Base-by-base conservation (phyloP, 37 sponge, comb jelly and placozoan genomes). In the Halichondria panicea region DNA sequence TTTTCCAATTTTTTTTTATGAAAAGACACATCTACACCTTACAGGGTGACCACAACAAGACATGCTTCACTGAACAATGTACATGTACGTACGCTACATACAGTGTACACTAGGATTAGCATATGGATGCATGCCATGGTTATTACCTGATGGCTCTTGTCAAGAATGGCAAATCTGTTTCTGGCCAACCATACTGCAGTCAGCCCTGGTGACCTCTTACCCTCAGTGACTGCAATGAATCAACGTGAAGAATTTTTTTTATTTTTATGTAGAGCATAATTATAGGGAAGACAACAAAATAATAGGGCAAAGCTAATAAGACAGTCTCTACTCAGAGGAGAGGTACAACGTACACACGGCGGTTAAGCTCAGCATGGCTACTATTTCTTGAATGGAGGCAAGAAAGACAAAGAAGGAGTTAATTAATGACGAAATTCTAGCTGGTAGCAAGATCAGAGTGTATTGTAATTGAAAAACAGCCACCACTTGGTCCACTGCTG, bases 131-230 rank as follows among this genome's bases (percentile, higher is more conserved):
- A 81, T 45, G 41, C 28, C 25, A 12, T 12, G 52, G 41, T 3
- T 53, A 56, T 28, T 27, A 97, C 93, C 75, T 94, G 94, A 28
- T 79, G 75, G 11, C 81, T 66, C 69, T 89, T 92, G 70, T 95
- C 96, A 46, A 98, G 86, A 30, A 92, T 89, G 42, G 99, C 93
- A 84, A 95, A 98, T 43, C 96, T 84, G 82, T 98, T 92, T 40
- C 96, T 43, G 7, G 96, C 95, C 54, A 95, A 83, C 99, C 95
- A 95, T 6, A 95, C 89, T 35, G 91, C 96, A 61, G 80, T 64
- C 25, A 88, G 58, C 18, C 95, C 99, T 19, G 87, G 67, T 15
- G 94, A 80, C 43, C 93, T 68, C 73, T 87, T 92, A 1, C 91
- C 85, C 66, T 95, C 92, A 55, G 91, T 86, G 66, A 55, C 79